A percentile compares a stretch with the other conserved stretches of the same genome.
Evolutionary conservation across 2,888 invertebrate genomes (phyloP).

Genomic region (Ptychoptera albimana): DNA sequence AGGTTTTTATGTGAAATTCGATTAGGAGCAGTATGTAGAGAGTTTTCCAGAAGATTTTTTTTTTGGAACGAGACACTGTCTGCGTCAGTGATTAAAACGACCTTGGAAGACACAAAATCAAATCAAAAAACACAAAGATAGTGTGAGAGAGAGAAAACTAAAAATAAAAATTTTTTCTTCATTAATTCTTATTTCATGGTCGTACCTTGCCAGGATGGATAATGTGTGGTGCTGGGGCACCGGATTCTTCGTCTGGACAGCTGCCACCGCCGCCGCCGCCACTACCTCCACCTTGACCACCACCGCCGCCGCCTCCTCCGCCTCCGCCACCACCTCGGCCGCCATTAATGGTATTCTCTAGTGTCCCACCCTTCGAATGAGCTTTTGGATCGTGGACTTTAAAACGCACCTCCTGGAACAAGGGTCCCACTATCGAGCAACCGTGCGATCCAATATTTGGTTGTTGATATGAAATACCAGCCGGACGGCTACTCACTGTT

Average conservation of each 20-base stretch:
- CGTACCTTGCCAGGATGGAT: slow-evolving; percentile 70
- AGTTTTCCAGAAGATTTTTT: too few relatives aligned
- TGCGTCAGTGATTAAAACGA: too few relatives aligned
- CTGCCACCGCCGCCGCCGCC: slow-evolving; percentile 37
- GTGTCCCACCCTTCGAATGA: slow-evolving; percentile 80
- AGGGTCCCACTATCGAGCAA: slow-evolving; percentile 45
- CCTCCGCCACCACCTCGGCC: slow-evolving; percentile 46
- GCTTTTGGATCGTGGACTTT: slow-evolving; percentile 90
- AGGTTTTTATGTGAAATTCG: too few relatives aligned
- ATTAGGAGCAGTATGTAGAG: too few relatives aligned
- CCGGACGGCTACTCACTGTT: slow-evolving; percentile 34
- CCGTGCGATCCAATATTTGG: slow-evolving; percentile 34
- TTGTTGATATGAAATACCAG: slow-evolving; percentile 34
- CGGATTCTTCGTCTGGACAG: slow-evolving; percentile 30
- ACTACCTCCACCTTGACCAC: slow-evolving; percentile 19
- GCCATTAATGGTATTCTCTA: slow-evolving; percentile 84
- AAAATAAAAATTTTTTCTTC: too few relatives aligned
- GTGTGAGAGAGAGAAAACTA: background rate
- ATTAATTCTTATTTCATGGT: background rate
- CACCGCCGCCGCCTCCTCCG: slow-evolving; percentile 30
- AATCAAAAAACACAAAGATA: slow-evolving; percentile 1
- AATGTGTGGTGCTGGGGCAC: slow-evolving; percentile 51
- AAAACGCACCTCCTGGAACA: slow-evolving; percentile 85
- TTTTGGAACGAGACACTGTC: too few relatives aligned
- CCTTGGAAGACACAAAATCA: slow-evolving; percentile 4